phyloP scores from a whole-genome alignment of 37 sponge, comb jelly and placozoan genomes.

The Amphimedon queenslandica region DNA sequence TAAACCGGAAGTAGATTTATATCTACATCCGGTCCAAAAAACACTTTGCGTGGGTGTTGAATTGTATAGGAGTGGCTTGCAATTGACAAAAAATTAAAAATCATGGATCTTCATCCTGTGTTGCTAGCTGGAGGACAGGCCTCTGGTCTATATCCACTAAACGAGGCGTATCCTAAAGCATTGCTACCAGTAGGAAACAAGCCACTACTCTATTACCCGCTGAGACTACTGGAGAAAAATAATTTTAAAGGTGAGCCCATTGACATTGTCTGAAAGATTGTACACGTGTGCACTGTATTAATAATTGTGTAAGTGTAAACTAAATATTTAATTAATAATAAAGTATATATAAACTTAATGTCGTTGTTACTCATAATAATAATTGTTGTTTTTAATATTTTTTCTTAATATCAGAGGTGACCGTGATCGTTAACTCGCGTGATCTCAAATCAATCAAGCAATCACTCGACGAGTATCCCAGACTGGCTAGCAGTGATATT shows the following conservation, averaged over 20 bases:
- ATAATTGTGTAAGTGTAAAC: not conserved
- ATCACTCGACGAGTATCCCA: constrained; percentile 17
- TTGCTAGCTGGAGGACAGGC: constrained; percentile 88
- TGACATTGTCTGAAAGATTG: not conserved
- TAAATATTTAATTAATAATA: not conserved
- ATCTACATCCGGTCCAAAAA: no score
- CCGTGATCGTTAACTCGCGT: constrained; percentile 42
- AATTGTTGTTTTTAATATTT: no score
- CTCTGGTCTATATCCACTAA: constrained; percentile 81
- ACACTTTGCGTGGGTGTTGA: no score
- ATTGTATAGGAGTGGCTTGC: no score
- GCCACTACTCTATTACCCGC: constrained; percentile 87
- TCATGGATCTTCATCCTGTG: constrained; percentile 83
- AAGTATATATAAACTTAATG: no score
- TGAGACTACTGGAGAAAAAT: constrained; percentile 64
- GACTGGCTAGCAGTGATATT: constrained; percentile 14
- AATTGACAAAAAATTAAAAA: no score
- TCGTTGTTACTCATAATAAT: no score
- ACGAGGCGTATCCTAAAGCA: constrained; percentile 83
- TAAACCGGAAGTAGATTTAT: no score
- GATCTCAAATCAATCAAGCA: constrained; percentile 11
- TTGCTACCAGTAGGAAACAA: constrained; percentile 81
- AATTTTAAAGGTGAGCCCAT: constrained; percentile 72
- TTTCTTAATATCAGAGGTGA: constrained; percentile 12
- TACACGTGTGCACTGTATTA: not conserved